These are phyloP conservation scores for Adelges cooleyi DNA, from an alignment of 1,140 invertebrate genomes.

Conservation along the genomic window DNA sequence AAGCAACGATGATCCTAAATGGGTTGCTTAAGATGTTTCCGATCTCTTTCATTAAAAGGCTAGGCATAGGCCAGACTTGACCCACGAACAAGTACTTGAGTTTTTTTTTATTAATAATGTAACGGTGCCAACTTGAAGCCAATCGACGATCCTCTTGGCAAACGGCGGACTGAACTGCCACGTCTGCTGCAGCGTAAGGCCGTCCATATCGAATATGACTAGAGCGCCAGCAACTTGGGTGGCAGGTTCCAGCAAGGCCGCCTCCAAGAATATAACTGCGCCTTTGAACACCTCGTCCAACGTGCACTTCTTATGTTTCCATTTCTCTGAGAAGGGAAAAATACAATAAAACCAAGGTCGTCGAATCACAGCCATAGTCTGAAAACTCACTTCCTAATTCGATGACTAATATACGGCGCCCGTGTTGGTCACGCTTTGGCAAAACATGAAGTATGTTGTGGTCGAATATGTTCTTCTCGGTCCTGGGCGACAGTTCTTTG, in stretches of 20 bases:
- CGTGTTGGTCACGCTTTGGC: constrained; percentile 59
- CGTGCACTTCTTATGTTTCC: constrained; percentile 66
- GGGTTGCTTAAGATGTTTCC: no score
- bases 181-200: constrained; percentile 61
- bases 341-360: background rate
- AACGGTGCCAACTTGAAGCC: constrained; percentile 64
- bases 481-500: constrained; percentile 53
- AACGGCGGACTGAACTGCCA: constrained; percentile 72
- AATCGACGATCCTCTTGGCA: constrained; percentile 68
- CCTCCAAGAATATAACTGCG: constrained; percentile 63
- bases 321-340: constrained; percentile 50
- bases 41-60: no score
- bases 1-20: no score
- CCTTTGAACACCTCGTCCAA: constrained; percentile 74
- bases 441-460: constrained; percentile 64
- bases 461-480: constrained; percentile 61
- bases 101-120: no score
- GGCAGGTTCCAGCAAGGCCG: constrained; percentile 63
- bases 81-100: no score
- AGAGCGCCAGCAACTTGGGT: constrained; percentile 63
- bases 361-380: background rate
- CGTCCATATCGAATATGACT: constrained; percentile 75
- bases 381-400: constrained; percentile 61
- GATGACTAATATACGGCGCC: constrained; percentile 58
- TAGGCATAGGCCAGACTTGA: no score